A percentile compares a stretch with the other conserved stretches of the same genome.
Conservation (phyloP, 2,888 invertebrate species). For the Busseola fusca region DNA sequence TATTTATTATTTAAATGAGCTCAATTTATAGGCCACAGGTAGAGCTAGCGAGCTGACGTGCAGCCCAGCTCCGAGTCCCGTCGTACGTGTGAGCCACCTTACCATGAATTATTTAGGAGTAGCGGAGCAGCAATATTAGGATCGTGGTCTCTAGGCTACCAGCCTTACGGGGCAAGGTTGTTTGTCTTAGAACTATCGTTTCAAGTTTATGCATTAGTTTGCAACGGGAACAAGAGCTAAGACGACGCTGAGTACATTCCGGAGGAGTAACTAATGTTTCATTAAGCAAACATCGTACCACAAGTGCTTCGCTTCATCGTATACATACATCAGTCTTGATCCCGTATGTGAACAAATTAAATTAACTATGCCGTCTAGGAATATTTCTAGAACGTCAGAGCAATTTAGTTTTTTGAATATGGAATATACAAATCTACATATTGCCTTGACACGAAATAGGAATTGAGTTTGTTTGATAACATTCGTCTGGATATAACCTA, state of each 20-base stretch:
- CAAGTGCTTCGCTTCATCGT: conserved; percentile 21
- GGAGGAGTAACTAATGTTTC: conserved; percentile 51
- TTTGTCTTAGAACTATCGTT: conserved; percentile 31
- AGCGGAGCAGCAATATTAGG: conserved; percentile 70
- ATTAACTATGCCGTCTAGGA: conserved; percentile 20
- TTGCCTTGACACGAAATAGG: conserved; percentile 20
- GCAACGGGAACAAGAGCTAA: conserved; percentile 35
- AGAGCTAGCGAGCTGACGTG: conserved; percentile 54
- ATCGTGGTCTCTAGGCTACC: conserved; percentile 60
- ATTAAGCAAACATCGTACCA: conserved; percentile 41
- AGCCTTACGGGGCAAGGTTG: conserved; percentile 51
- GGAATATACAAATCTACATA: conserved; percentile 33
- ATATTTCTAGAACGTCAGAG: conserved; percentile 22
- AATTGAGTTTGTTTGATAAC: conserved; percentile 5
- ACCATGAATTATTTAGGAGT: conserved; percentile 73
- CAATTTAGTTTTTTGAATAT: conserved; percentile 38
- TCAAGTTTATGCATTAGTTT: conserved; percentile 57
- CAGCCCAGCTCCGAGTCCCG: conserved; percentile 62
- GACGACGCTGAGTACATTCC: conserved; percentile 43
- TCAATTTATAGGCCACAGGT: conserved; percentile 63
- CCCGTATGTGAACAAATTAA: conserved; percentile 11
- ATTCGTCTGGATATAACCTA: not conserved
- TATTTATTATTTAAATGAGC: conserved; percentile 65
- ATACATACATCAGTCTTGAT: conserved; percentile 29
- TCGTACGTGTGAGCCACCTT: conserved; percentile 59